Evolutionary conservation across 2,113 vertebrate species (phyloP), one percentile per base, ranked within the genome.

Genomic region (Pollimyrus isidori): DNA sequence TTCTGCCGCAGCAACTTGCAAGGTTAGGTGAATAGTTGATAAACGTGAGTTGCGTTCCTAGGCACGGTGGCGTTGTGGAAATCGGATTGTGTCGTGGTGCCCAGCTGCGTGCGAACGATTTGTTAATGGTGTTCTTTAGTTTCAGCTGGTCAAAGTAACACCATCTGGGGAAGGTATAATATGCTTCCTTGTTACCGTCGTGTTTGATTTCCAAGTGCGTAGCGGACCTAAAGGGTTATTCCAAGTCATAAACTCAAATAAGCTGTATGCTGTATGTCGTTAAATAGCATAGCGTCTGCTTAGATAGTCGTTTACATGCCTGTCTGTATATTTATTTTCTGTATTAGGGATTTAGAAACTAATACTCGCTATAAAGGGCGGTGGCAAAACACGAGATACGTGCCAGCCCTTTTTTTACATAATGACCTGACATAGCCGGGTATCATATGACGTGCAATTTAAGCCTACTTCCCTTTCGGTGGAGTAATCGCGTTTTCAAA

Each of bases 361-460:
- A 87, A 56, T 39, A 58, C 39, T 87, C 52, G 26, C 80, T 48
- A 58, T 83, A 73, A 93, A 95, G 95, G 96, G 95, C 96, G 95
- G 96, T 95, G 95, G 94, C 96, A 86, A 91, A 90, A 90, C 69
- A 88, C 89, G 92, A 89, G 49, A 52, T 50, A 13, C 11, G 91
- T 91, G 93, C 92, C 91, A 93, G 50, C 88, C 91, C 91, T 86
- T 65, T 90, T 56, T 95, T 94, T 94, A 94, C 93, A 93, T 94
- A 93, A 95, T 94, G 92, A 94, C 91, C 91, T 92, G 91, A 92
- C 93, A 92, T 90, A 90, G 84, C 87, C 39, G 85, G 91, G 89
- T 90, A 92, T 95, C 93, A 90, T 89, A 90, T 94, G 91, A 90
- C 94, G 89, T n/a, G 52, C 53, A 84, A 17, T 87, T 46, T 50